These are phyloP conservation scores for Camarhynchus parvulus DNA, from an alignment of 2,113 vertebrate genomes.

Conservation along the genomic window DNA sequence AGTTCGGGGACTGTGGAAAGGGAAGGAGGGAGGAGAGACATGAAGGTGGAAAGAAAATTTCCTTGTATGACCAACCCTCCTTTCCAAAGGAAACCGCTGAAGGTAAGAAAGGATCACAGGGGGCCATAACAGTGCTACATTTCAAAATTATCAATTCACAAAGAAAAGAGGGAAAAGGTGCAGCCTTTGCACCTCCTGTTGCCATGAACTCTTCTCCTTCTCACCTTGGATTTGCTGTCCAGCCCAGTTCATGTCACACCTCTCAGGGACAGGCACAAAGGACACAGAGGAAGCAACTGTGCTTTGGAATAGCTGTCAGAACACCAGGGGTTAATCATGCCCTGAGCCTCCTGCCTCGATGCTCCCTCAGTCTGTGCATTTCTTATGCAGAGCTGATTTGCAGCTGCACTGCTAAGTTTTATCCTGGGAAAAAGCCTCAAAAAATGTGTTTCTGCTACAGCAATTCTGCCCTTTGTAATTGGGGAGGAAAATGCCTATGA, in stretches of 20 bases:
- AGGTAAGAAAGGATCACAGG: neutral
- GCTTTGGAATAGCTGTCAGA: neutral
- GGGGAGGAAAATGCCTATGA: neutral
- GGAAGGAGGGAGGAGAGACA: neutral
- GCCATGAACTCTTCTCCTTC: neutral
- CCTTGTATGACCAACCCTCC: neutral
- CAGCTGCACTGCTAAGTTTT: slow-evolving; percentile 1
- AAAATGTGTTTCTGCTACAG: slow-evolving; percentile 18
- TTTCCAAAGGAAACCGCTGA: neutral
- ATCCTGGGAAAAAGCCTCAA: neutral
- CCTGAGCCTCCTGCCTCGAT: neutral
- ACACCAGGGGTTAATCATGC: neutral
- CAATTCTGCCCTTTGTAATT: slow-evolving; percentile 2
- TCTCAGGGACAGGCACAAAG: neutral
- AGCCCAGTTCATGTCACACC: neutral
- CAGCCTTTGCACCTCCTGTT: neutral
- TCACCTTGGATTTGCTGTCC: neutral
- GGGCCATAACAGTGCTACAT: fast-evolving
- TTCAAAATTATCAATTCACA: neutral
- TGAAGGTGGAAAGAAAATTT: neutral
- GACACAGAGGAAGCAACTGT: neutral
- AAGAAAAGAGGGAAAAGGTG: neutral
- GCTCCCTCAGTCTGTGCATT: neutral
- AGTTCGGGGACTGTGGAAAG: neutral
- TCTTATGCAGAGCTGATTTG: slow-evolving; percentile 12